Evolutionary conservation across 2,888 invertebrate genomes (phyloP).

Genomic region (Slavum lentiscoides): DNA sequence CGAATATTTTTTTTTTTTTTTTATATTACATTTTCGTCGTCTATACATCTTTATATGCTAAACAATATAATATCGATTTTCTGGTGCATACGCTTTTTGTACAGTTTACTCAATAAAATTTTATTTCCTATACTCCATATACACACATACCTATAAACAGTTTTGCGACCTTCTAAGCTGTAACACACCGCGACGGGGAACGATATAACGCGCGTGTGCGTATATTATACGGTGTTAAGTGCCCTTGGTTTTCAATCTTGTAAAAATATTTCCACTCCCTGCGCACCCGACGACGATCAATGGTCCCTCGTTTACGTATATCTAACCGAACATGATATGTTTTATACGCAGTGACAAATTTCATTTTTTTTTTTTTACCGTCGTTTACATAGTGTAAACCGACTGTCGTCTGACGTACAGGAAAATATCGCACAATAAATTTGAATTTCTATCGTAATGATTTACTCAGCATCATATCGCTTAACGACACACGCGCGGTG

Average conservation of each 20-base stretch:
- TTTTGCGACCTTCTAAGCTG: background rate
- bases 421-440: no score
- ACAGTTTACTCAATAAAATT: background rate
- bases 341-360: no score
- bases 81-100: background rate
- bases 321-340: no score
- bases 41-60: no score
- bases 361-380: no score
- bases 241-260: background rate
- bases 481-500: no score
- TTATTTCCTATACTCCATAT: background rate
- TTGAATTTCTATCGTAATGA: no score
- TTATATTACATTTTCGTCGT: background rate
- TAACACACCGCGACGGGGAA: background rate
- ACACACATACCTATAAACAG: no score
- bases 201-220: no score
- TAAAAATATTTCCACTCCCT: background rate
- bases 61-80: constrained; percentile 26
- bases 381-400: no score
- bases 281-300: background rate
- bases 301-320: background rate
- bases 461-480: no score
- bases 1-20: background rate
- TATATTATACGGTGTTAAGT: background rate
- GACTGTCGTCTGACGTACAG: no score